These are phyloP conservation scores for Notolepis coatsorum DNA, from an alignment of 2,797 vertebrate species.

Conservation along the genomic window DNA sequence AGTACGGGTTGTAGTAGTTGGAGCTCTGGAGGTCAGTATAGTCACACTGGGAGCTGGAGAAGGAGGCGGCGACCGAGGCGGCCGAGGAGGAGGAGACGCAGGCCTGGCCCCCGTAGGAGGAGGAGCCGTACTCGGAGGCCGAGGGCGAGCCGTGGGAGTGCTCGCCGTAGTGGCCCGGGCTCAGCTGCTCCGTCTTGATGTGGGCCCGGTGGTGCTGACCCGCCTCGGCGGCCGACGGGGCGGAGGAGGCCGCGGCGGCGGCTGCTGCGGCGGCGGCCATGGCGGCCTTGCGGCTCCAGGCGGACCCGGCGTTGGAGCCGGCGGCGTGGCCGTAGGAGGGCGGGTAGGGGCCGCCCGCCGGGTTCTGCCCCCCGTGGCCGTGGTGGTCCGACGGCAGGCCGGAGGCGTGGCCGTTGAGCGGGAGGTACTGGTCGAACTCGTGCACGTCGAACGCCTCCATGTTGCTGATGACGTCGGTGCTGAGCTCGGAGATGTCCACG, in stretches of 20 bases:
- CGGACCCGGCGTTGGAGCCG: conserved; percentile 58
- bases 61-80: conserved; percentile 78
- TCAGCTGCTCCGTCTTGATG: conserved; percentile 97
- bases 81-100: conserved; percentile 83
- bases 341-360: conserved; percentile 79
- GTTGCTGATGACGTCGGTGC: conserved; percentile 98
- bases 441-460: conserved; percentile 98
- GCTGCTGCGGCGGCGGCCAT: conserved; percentile 64
- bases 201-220: conserved; percentile 88
- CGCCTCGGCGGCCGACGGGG: conserved; percentile 73
- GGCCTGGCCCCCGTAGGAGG: conserved; percentile 87
- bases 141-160: conserved; percentile 89
- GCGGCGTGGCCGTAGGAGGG: conserved; percentile 77
- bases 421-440: conserved; percentile 98
- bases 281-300: conserved; percentile 90
- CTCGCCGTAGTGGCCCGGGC: conserved; percentile 92
- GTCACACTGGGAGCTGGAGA: conserved; percentile 92
- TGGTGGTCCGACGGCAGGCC: conserved; percentile 81
- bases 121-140: conserved; percentile 88
- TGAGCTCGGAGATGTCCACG: conserved; percentile 97
- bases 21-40: conserved; percentile 97
- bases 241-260: conserved; percentile 54
- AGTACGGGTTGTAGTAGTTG: conserved; percentile 93
- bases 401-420: conserved; percentile 87
- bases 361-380: conserved; percentile 78